Percentiles rank a stretch among this genome's conserved stretches.
Evolutionary conservation across 1,140 invertebrate species (phyloP).

Genomic region (Scylla paramamosain): DNA sequence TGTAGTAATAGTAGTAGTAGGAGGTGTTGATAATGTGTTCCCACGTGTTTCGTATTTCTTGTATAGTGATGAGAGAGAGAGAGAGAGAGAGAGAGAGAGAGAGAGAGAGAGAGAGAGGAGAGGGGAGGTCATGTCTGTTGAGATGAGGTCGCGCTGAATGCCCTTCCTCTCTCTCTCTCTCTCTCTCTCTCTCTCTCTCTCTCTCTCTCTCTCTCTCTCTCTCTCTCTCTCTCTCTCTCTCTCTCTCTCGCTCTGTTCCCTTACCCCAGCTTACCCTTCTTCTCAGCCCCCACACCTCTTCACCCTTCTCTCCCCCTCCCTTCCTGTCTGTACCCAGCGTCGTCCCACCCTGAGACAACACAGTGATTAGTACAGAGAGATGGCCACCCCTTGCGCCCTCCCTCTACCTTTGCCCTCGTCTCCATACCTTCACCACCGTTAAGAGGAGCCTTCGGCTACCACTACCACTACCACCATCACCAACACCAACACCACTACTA

Average conservation of each 20-base stretch:
- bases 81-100: not conserved
- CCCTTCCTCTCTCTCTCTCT: not conserved
- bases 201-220: not conserved
- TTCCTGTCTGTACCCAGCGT: not conserved
- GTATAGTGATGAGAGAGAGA: not conserved
- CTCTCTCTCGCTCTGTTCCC: not conserved
- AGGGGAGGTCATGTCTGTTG: not conserved
- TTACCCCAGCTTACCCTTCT: not conserved
- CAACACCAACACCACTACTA: too few relatives aligned
- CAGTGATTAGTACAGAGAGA: conserved; percentile 4
- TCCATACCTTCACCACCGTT: too few relatives aligned
- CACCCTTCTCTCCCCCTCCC: conserved; percentile 4
- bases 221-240: not conserved
- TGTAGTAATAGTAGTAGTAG: too few relatives aligned
- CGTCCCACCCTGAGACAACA: not conserved
- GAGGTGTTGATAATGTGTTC: too few relatives aligned
- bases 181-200: not conserved
- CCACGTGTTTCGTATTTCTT: too few relatives aligned
- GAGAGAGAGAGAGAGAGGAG: not conserved
- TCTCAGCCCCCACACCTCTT: not conserved
- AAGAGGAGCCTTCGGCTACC: not conserved
- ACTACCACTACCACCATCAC: not conserved
- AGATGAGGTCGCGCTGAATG: not conserved
- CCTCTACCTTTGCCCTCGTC: not conserved
- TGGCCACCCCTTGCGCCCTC: not conserved